These are phyloP conservation scores for Morinoia aosen DNA, from an alignment of 2,888 invertebrate genomes.

Conservation along the genomic window DNA sequence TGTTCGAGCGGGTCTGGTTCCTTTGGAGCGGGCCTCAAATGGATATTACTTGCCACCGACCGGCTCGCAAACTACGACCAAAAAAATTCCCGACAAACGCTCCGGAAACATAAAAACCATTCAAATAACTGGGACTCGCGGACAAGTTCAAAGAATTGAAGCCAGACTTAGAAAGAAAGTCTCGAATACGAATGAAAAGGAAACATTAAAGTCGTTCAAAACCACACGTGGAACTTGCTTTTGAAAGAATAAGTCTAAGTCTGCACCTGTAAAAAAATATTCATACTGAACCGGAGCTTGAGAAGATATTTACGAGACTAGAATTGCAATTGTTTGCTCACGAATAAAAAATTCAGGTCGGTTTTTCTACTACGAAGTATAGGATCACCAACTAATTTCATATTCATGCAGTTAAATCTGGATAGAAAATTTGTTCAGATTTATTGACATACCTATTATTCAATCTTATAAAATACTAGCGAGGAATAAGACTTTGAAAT, in stretches of 20 bases:
- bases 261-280: not conserved
- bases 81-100: constrained; percentile 32
- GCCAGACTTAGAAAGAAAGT: constrained; percentile 32
- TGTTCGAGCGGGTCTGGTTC: constrained; percentile 43
- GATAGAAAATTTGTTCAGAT: not conserved
- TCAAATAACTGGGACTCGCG: constrained; percentile 41
- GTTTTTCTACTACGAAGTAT: not conserved
- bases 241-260: not conserved
- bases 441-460: not conserved
- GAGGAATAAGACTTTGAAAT: too few relatives aligned
- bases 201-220: constrained; percentile 43
- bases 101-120: constrained; percentile 47
- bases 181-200: not conserved
- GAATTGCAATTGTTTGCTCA: not conserved
- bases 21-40: constrained; percentile 49
- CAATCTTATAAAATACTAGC: too few relatives aligned
- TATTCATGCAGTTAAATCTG: not conserved
- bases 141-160: constrained; percentile 41
- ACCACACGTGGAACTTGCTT: constrained; percentile 26
- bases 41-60: constrained; percentile 51
- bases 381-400: not conserved
- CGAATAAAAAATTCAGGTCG: not conserved
- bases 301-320: not conserved
- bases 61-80: constrained; percentile 19
- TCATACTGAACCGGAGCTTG: not conserved